These are phyloP conservation scores for Atherinomorus stipes DNA, from an alignment of 2,113 vertebrate species.

Conservation along the genomic window DNA sequence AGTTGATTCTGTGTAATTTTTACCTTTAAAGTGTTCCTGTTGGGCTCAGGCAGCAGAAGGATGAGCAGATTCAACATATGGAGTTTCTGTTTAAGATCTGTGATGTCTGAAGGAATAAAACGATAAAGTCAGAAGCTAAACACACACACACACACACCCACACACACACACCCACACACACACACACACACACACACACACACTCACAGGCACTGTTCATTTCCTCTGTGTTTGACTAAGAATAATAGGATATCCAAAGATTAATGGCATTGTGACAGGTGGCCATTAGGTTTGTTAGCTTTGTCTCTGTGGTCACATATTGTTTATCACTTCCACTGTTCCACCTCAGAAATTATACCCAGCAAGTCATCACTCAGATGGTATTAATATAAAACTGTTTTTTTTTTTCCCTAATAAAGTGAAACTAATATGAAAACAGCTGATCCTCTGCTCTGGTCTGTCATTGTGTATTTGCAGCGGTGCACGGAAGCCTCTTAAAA, in stretches of 20 bases:
- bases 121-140: constrained; percentile 4
- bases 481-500: constrained; percentile 8
- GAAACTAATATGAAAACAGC: constrained; percentile 27
- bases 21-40: constrained; percentile 92
- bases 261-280: constrained; percentile 72
- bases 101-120: constrained; percentile 82
- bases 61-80: constrained; percentile 91
- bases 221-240: constrained; percentile 67
- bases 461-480: constrained; percentile 18
- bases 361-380: constrained; percentile 65
- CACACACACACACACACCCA: constrained; percentile 35
- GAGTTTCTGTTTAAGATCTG: constrained; percentile 89
- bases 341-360: constrained; percentile 40
- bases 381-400: constrained; percentile 53
- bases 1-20: background rate
- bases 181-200: constrained; percentile 35
- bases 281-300: constrained; percentile 72
- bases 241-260: constrained; percentile 67
- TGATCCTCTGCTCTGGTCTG: constrained; percentile 14
- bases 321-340: constrained; percentile 53
- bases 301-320: constrained; percentile 54
- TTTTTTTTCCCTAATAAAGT: constrained; percentile 43
- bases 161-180: constrained; percentile 19
- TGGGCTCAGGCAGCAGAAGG: constrained; percentile 90
- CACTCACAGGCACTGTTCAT: constrained; percentile 51